These are phyloP conservation scores for Cariama cristata DNA, from an alignment of 2,113 vertebrate species.

Conservation along the genomic window DNA sequence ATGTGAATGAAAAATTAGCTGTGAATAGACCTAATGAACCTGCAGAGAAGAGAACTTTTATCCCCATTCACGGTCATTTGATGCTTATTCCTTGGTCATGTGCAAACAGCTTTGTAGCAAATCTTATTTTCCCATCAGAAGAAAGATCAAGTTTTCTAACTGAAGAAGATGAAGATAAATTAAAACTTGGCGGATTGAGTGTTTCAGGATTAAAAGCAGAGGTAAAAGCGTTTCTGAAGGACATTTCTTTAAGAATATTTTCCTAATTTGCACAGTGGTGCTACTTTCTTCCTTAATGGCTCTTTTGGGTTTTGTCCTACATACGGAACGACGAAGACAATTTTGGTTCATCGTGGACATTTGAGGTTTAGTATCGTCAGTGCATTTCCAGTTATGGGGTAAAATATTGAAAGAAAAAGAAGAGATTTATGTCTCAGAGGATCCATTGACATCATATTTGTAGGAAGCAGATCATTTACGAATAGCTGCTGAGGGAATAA, in stretches of 20 bases:
- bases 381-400: not conserved
- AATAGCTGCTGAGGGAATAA: constrained; percentile 18
- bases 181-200: not conserved
- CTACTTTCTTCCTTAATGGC: constrained; percentile 51
- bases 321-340: not conserved
- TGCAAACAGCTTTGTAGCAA: not conserved
- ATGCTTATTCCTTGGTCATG: not conserved
- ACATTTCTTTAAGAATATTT: constrained; percentile 16
- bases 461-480: not conserved
- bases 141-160: not conserved
- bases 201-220: constrained; percentile 22
- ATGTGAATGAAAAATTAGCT: constrained; percentile 31
- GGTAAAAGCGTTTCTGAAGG: not conserved
- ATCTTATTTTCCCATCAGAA: not conserved
- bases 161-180: not conserved
- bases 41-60: constrained; percentile 25
- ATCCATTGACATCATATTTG: not conserved
- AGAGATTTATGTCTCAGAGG: not conserved
- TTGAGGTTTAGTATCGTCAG: not conserved
- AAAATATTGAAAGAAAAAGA: not conserved
- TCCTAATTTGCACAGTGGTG: constrained; percentile 65
- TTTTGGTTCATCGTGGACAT: constrained; percentile 11
- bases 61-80: not conserved
- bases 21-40: constrained; percentile 22
- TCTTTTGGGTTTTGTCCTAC: constrained; percentile 30